Conservation (phyloP, 2,113 vertebrate genomes). For the Callithrix jacchus region DNA sequence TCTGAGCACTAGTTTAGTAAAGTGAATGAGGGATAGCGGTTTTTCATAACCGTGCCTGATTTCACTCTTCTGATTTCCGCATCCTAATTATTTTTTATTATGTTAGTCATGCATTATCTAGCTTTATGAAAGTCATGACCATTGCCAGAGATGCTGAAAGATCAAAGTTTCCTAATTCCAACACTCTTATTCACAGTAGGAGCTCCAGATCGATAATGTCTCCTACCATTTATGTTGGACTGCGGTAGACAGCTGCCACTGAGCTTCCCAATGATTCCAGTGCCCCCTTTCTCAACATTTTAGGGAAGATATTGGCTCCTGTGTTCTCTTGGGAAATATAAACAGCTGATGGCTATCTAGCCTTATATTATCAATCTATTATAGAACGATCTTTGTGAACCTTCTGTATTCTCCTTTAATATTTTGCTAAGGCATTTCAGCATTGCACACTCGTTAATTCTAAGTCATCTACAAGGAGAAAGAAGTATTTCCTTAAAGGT, state of each 20-base stretch:
- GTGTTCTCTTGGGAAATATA: neutral
- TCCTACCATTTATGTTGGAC: neutral
- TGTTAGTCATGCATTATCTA: neutral
- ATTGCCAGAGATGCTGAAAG: neutral
- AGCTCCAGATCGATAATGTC: neutral
- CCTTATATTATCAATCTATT: neutral
- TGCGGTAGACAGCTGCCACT: neutral
- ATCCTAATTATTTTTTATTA: neutral
- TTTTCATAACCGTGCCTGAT: neutral
- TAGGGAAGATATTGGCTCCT: neutral
- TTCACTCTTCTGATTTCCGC: neutral
- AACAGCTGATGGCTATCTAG: neutral
- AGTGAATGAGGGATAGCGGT: too few relatives aligned
- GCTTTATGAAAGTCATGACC: neutral
- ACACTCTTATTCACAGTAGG: neutral
- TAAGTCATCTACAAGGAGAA: neutral
- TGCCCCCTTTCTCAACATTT: neutral
- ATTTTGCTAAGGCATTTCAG: neutral
- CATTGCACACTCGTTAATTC: neutral
- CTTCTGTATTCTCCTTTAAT: neutral
- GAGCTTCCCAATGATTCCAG: neutral
- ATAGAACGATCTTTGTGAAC: neutral
- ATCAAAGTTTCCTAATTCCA: neutral
- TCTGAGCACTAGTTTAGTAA: neutral
- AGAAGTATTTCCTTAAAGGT: neutral